These are phyloP conservation scores for Nannoperca obscura DNA, from an alignment of 2,797 vertebrate genomes.

Conservation along the genomic window DNA sequence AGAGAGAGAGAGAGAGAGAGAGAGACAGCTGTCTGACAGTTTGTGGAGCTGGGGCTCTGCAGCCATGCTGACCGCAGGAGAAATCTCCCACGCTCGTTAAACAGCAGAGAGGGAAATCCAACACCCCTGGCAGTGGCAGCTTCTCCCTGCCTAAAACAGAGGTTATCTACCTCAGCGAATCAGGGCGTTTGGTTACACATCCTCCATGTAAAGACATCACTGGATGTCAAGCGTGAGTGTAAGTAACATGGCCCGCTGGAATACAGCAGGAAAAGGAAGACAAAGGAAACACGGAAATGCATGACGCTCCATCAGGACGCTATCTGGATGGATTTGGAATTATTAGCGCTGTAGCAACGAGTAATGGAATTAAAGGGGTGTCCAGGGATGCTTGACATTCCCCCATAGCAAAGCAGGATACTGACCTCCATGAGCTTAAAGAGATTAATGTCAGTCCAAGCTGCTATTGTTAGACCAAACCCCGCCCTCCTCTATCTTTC, in stretches of 20 bases:
- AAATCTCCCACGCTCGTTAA: conserved; percentile 78
- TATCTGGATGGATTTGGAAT: conserved; percentile 70
- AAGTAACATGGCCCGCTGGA: conserved; percentile 82
- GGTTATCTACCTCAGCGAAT: conserved; percentile 82
- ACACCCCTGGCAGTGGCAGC: conserved; percentile 75
- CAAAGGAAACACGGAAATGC: conserved; percentile 54
- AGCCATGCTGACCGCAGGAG: conserved; percentile 78
- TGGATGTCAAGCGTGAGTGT: conserved; percentile 78
- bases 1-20: conserved; percentile 28
- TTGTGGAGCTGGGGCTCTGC: conserved; percentile 46
- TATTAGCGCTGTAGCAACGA: conserved; percentile 61
- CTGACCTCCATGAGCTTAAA: conserved; percentile 79
- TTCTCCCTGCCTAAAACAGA: conserved; percentile 72
- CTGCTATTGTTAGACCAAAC: conserved; percentile 75
- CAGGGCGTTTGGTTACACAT: conserved; percentile 79
- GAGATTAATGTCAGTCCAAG: conserved; percentile 79
- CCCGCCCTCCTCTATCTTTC: conserved; percentile 44
- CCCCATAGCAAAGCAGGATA: conserved; percentile 67
- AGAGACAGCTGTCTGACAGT: conserved; percentile 59
- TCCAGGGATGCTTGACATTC: conserved; percentile 76
- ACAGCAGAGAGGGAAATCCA: conserved; percentile 82
- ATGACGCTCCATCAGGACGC: conserved; percentile 22
- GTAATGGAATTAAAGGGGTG: conserved; percentile 74
- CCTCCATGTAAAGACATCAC: conserved; percentile 84
- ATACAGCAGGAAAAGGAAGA: conserved; percentile 60